phyloP scores from a whole-genome alignment of 2,888 invertebrate species.

The Latrodectus elegans region DNA sequence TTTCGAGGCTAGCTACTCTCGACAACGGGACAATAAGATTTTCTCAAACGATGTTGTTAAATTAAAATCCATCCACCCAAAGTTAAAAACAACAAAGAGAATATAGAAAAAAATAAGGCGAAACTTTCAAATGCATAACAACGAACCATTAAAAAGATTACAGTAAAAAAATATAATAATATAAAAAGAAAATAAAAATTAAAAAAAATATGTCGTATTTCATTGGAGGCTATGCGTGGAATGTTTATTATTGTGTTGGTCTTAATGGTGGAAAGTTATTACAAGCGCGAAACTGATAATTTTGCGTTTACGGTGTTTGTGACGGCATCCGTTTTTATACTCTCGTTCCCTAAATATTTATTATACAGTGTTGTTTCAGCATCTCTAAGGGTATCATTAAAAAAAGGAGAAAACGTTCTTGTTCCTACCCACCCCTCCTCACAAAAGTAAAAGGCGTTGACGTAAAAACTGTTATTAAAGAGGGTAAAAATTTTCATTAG shows the following conservation, averaged over 20 bases:
- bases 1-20: slow-evolving; percentile 41
- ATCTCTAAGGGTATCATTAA: slow-evolving; percentile 49
- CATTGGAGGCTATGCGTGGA: slow-evolving; percentile 41
- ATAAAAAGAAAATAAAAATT: slow-evolving; percentile 19
- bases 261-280: slow-evolving; percentile 52
- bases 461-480: slow-evolving; percentile 55
- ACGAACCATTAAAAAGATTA: slow-evolving; percentile 48
- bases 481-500: slow-evolving; percentile 55
- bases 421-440: not conserved
- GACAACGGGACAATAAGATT: slow-evolving; percentile 44
- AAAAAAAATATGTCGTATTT: slow-evolving; percentile 42
- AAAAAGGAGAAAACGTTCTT: slow-evolving; percentile 5
- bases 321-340: not conserved
- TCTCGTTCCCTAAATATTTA: slow-evolving; percentile 36
- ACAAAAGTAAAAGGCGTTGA: slow-evolving; percentile 12
- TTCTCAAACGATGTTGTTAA: slow-evolving; percentile 54
- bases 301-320: slow-evolving; percentile 29
- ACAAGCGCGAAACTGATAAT: slow-evolving; percentile 47
- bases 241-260: slow-evolving; percentile 47
- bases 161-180: slow-evolving; percentile 1
- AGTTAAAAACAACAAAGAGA: slow-evolving; percentile 47
- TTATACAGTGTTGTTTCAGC: slow-evolving; percentile 21
- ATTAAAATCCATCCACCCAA: slow-evolving; percentile 45
- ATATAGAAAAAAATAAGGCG: slow-evolving; percentile 23
- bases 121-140: slow-evolving; percentile 44